Conservation (phyloP, 2,888 invertebrate species). For the Drosophila nigricruria region DNA sequence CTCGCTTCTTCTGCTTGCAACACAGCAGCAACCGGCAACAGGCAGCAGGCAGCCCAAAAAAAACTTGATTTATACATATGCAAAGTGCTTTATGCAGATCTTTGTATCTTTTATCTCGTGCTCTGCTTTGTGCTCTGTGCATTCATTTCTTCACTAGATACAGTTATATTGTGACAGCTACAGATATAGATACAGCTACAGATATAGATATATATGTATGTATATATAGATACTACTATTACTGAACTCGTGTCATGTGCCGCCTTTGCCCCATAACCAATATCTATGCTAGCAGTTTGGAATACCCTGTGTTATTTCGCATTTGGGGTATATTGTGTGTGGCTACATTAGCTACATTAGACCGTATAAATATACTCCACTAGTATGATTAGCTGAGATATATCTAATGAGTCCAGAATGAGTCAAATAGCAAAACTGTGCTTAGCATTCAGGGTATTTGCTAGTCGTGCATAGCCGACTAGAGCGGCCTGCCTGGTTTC, state of each 20-base stretch:
- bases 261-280: constrained; percentile 35
- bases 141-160: constrained; percentile 65
- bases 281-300: constrained; percentile 35
- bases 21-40: constrained; percentile 30
- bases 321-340: not conserved
- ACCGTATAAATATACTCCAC: not conserved
- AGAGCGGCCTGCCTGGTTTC: not conserved
- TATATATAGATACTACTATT: not conserved
- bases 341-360: not conserved
- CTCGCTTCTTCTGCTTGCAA: constrained; percentile 49
- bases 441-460: not conserved
- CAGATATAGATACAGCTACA: not conserved
- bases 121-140: constrained; percentile 37
- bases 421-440: too few species aligned
- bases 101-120: constrained; percentile 9
- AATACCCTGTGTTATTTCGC: not conserved
- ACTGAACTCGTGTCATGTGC: constrained; percentile 60
- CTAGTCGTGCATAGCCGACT: not conserved
- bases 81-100: constrained; percentile 14
- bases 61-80: constrained; percentile 20
- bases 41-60: constrained; percentile 8
- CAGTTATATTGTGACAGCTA: constrained; percentile 13
- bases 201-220: not conserved
- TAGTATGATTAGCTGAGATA: not conserved
- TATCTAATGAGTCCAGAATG: too few species aligned